phyloP scores from a whole-genome alignment of 2,797 vertebrate genomes.

The Anabas testudineus region DNA sequence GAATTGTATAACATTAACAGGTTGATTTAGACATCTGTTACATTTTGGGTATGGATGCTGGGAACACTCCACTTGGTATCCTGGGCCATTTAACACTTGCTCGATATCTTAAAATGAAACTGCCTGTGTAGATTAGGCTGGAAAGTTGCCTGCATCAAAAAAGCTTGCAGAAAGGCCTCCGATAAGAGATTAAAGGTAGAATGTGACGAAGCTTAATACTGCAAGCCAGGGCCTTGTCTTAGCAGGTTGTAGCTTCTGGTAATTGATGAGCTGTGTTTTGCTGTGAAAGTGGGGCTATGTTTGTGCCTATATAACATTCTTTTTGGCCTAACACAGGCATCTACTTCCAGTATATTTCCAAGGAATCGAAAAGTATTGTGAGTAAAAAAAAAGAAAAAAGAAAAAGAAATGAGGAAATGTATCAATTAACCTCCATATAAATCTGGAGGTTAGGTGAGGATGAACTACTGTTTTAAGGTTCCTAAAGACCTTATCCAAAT shows the following conservation, averaged over 20 bases:
- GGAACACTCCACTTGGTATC: slow-evolving; percentile 58
- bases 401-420: no score
- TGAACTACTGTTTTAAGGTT: no score
- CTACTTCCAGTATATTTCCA: slow-evolving; percentile 11
- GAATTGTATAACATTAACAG: slow-evolving; percentile 6
- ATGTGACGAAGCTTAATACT: slow-evolving; percentile 47
- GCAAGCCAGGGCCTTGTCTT: slow-evolving; percentile 43
- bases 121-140: slow-evolving; percentile 70
- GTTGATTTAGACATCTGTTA: slow-evolving; percentile 73
- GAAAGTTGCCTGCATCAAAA: slow-evolving; percentile 68
- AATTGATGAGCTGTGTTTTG: slow-evolving; percentile 58
- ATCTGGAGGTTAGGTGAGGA: no score
- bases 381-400: neutral
- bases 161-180: slow-evolving; percentile 61
- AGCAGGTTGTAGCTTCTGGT: slow-evolving; percentile 29
- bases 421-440: neutral
- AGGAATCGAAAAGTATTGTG: neutral
- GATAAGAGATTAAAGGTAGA: slow-evolving; percentile 70
- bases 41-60: slow-evolving; percentile 63
- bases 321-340: neutral
- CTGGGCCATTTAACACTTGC: slow-evolving; percentile 75
- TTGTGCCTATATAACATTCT: slow-evolving; percentile 6
- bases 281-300: slow-evolving; percentile 2
- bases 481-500: neutral
- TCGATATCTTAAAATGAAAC: slow-evolving; percentile 77